Evolutionary conservation across 2,797 vertebrate genomes (phyloP).

Genomic region (Gymnothorax reevesii): DNA sequence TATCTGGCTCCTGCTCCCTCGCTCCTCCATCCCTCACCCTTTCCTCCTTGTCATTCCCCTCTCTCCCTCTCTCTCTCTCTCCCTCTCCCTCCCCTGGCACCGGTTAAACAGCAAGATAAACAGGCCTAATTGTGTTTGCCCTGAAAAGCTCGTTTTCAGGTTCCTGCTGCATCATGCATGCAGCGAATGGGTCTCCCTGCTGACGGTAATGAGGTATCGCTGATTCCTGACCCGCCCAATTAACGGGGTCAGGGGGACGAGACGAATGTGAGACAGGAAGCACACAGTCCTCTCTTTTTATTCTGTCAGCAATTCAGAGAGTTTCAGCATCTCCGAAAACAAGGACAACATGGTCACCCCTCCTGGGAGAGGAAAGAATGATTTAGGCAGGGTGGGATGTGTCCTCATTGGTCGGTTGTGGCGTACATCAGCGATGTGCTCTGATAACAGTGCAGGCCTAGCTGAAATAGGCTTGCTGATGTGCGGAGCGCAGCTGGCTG

Average conservation of each 20-base stretch:
- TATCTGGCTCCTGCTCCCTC: not conserved
- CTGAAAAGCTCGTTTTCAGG: constrained; percentile 17
- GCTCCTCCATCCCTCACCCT: not conserved
- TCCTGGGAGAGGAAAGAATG: not conserved
- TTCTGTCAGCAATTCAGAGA: not conserved
- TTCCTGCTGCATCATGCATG: not conserved
- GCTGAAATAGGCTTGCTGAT: not conserved
- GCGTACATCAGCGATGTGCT: not conserved
- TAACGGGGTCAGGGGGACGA: not conserved
- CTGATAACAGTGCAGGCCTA: not conserved
- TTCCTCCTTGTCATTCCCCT: not conserved
- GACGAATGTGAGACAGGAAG: not conserved
- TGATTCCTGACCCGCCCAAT: not conserved
- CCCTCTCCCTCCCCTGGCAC: not conserved
- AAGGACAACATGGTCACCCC: not conserved
- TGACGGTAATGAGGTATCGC: not conserved
- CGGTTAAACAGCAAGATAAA: constrained; percentile 4
- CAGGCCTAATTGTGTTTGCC: constrained; percentile 9
- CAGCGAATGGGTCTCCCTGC: not conserved
- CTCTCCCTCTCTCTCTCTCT: not conserved
- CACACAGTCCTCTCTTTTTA: not conserved
- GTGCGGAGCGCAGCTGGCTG: not conserved
- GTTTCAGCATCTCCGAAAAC: not conserved
- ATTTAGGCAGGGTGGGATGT: not conserved
- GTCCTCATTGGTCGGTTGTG: not conserved